Conservation (phyloP, 2,113 vertebrate species). For the Arothron firmamentum region DNA sequence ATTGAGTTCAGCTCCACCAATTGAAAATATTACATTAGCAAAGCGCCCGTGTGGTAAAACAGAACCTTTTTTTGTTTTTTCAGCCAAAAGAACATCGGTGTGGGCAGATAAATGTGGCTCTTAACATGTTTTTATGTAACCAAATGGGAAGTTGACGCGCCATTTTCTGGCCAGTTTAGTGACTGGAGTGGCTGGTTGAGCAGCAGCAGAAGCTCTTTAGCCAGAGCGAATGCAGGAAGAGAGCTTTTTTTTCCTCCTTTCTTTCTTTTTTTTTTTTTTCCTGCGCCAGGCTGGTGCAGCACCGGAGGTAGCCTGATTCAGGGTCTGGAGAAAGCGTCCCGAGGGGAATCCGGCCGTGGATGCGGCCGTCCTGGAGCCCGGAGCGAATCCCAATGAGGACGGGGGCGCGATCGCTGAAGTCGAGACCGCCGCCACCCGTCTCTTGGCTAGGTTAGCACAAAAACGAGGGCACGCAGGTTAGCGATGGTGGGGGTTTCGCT, state of each 20-base stretch:
- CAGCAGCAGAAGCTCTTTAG: slow-evolving; percentile 7
- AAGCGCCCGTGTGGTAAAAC: slow-evolving; percentile 15
- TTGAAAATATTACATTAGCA: slow-evolving; percentile 33
- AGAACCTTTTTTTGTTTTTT: slow-evolving; percentile 16
- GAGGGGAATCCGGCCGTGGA: slow-evolving; percentile 30
- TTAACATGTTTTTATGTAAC: background rate
- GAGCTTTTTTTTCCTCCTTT: background rate
- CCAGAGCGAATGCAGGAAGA: slow-evolving; percentile 11
- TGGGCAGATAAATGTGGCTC: slow-evolving; percentile 13
- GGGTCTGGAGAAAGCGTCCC: slow-evolving; percentile 51
- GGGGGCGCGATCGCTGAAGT: slow-evolving; percentile 19
- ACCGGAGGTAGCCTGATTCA: slow-evolving; percentile 46
- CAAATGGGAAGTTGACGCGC: background rate
- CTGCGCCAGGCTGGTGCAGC: slow-evolving; percentile 18
- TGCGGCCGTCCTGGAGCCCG: slow-evolving; percentile 14
- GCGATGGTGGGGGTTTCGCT: background rate
- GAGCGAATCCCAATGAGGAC: slow-evolving; percentile 41
- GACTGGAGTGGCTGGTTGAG: slow-evolving; percentile 10
- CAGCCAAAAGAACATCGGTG: slow-evolving; percentile 25
- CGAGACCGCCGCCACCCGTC: background rate
- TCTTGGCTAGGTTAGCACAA: background rate
- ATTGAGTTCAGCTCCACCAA: slow-evolving; percentile 24
- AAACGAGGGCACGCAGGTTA: background rate
- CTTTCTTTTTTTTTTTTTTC: background rate
- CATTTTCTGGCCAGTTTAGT: slow-evolving; percentile 3